Conservation (phyloP, 2,797 vertebrate species). For the Danio albolineatus region DNA sequence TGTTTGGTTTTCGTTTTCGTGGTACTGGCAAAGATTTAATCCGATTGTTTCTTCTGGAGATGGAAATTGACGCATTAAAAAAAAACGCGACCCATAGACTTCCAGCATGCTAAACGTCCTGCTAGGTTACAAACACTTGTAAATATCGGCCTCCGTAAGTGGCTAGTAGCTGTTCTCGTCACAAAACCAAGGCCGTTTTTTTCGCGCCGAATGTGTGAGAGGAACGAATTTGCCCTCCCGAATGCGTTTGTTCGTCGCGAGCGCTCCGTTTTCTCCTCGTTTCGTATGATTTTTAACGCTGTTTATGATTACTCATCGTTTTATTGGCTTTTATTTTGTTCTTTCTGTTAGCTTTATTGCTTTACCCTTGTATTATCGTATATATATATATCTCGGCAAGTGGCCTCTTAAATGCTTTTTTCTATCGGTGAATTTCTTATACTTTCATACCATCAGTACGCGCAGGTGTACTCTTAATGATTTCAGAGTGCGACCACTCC, state of each 20-base stretch:
- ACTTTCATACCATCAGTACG: slow-evolving; percentile 60
- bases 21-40: not conserved
- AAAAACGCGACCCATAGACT: not conserved
- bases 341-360: slow-evolving; percentile 71
- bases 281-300: slow-evolving; percentile 32
- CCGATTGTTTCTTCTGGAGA: slow-evolving; percentile 37
- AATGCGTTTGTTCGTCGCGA: slow-evolving; percentile 34
- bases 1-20: slow-evolving; percentile 13
- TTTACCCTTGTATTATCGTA: slow-evolving; percentile 81
- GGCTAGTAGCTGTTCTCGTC: slow-evolving; percentile 48
- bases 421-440: slow-evolving; percentile 58
- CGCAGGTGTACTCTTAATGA: slow-evolving; percentile 62
- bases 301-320: slow-evolving; percentile 41
- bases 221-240: slow-evolving; percentile 13
- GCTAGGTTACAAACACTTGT: slow-evolving; percentile 56
- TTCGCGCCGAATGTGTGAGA: slow-evolving; percentile 46
- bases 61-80: not conserved
- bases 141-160: slow-evolving; percentile 56
- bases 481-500: slow-evolving; percentile 64
- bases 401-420: slow-evolving; percentile 76
- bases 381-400: slow-evolving; percentile 84
- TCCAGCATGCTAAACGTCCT: slow-evolving; percentile 52
- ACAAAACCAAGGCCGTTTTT: slow-evolving; percentile 18
- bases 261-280: slow-evolving; percentile 39
- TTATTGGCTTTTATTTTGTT: slow-evolving; percentile 74